phyloP scores from a whole-genome alignment of 92 coral and sea anemone species.

The Plumapathes pennacea region DNA sequence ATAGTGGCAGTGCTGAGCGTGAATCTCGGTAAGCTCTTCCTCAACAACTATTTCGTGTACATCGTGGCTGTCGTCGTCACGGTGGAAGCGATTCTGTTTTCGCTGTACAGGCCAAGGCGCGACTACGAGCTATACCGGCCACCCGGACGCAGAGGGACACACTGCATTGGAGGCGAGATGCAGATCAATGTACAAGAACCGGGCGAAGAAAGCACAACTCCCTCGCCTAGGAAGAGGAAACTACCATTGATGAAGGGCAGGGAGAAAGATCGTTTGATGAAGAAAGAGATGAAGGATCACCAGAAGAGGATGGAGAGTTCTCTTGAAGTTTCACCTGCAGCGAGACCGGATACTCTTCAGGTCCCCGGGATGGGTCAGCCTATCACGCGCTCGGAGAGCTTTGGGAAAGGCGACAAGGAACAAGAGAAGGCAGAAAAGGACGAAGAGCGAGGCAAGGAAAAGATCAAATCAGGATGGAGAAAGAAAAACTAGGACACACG shows the following conservation, averaged over 20 bases:
- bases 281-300: conserved; percentile 27
- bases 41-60: conserved; percentile 51
- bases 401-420: conserved; percentile 1
- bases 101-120: conserved; percentile 38
- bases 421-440: conserved; percentile 26
- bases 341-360: conserved; percentile 2
- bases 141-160: conserved; percentile 33
- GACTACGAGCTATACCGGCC: conserved; percentile 46
- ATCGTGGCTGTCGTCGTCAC: conserved; percentile 50
- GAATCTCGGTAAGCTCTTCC: conserved; percentile 46
- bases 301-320: conserved; percentile 36
- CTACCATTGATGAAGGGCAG: too few species aligned
- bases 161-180: conserved; percentile 41
- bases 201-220: conserved; percentile 9
- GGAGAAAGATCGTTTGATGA: conserved; percentile 45
- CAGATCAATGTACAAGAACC: conserved; percentile 45
- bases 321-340: conserved; percentile 8
- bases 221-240: conserved; percentile 39
- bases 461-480: conserved; percentile 20
- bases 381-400: not conserved
- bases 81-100: conserved; percentile 32
- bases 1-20: conserved; percentile 40
- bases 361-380: conserved; percentile 3
- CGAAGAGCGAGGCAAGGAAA: conserved; percentile 25
- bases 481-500: conserved; percentile 13